Percentiles rank a stretch among this genome's conserved stretches.
phyloP scores from a whole-genome alignment of 2,888 invertebrate genomes.

The Tipula confusa region DNA sequence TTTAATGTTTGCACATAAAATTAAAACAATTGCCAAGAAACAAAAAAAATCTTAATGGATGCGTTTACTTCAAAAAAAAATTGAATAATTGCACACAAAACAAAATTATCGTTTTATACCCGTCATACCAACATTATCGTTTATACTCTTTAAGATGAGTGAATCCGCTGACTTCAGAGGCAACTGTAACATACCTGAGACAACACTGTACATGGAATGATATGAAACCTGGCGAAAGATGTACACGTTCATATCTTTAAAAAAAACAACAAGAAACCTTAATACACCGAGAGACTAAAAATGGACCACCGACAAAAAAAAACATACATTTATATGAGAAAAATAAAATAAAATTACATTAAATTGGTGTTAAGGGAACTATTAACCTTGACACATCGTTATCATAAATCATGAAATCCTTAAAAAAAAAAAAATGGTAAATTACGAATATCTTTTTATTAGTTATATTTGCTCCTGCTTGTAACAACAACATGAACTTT shows the following conservation, averaged over 20 bases:
- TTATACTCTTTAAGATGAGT: too few relatives aligned
- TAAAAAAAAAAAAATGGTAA: background rate
- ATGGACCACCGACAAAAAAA: background rate
- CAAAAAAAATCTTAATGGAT: too few relatives aligned
- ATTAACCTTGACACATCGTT: background rate
- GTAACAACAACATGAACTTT: background rate
- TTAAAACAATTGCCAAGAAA: too few relatives aligned
- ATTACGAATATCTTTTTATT: background rate
- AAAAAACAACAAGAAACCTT: background rate
- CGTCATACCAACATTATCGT: too few relatives aligned
- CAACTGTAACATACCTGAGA: background rate
- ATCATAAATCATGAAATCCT: background rate
- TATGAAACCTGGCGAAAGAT: background rate
- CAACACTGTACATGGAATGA: too few relatives aligned
- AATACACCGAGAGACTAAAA: background rate
- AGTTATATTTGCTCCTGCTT: too few relatives aligned
- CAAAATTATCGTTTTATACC: too few relatives aligned
- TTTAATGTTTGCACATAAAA: too few relatives aligned
- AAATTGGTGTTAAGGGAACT: background rate
- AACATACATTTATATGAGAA: background rate
- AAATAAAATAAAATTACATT: background rate
- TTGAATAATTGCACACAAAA: too few relatives aligned
- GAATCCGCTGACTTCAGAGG: too few relatives aligned
- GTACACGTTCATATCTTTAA: too few relatives aligned
- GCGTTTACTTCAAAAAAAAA: too few relatives aligned